Base-by-base conservation (phyloP, 2,113 vertebrate genomes). In the Ptychochromis oligacanthus region DNA sequence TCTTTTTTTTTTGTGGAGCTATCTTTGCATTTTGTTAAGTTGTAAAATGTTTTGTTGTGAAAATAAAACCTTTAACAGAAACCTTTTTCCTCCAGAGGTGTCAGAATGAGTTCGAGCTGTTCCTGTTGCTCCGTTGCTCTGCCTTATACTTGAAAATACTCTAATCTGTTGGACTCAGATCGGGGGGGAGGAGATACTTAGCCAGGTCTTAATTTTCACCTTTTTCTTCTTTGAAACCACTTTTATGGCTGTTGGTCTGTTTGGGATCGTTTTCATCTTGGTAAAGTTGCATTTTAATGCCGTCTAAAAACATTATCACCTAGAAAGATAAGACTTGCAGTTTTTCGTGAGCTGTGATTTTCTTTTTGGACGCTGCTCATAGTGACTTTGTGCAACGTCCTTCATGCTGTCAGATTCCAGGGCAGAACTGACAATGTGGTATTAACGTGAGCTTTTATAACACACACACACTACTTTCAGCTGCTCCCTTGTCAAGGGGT, bases 1-100 rank as follows among this genome's bases (percentile, higher is more conserved):
- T 81, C 86, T 89, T 89, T n/a, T n/a, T n/a, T n/a, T n/a, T n/a
- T n/a, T n/a, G 59, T 76, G 59, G 24, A 85, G 18, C 77, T 77
- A 77, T 76, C 31, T 82, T 88, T 86, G 55, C 81, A 65, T 85
- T 92, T 74, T 89, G 64, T 91, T 91, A 40, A 89, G 86, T 83
- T 91, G 83, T 84, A 75, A 81, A n/a, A 72, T 67, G 81, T 93
- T 93, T 91, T 84, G 90, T 91, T 89, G 81, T 89, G 77, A 80
- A 88, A 95, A 94, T 94, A 94, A 95, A 95, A 82, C 60, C 6
- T 79, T 70, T 77, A 81, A 79, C 8, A 82, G 76, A 82, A 75
- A 70, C 3, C 1, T n/a, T 54, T 22, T 72, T 54, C 24, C 43
- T 36, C 12, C 20, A 49, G 43, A 72, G 3, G 65, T 72, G 43